A percentile compares a stretch with the other conserved stretches of the same genome.
These are phyloP conservation scores for Brachionus koreanus DNA, from an alignment of 1,140 invertebrate genomes.

Conservation along the genomic window DNA sequence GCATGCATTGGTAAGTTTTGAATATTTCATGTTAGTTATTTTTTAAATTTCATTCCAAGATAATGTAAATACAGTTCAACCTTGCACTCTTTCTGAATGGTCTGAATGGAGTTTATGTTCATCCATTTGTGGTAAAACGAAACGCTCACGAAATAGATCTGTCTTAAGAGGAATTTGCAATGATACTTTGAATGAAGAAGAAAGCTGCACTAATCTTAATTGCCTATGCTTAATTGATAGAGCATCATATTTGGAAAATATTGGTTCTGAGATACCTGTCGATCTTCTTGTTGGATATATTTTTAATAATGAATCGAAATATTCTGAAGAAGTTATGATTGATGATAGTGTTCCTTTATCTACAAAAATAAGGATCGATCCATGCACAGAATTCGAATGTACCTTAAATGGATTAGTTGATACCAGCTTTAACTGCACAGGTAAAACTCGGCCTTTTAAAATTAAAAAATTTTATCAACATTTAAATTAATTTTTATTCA, in stretches of 20 bases:
- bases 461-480: neutral
- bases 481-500: neutral
- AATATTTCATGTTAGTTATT: neutral
- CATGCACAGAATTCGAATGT: conserved; percentile 22
- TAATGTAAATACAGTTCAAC: neutral
- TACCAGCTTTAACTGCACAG: neutral
- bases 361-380: neutral
- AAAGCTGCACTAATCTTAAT: neutral
- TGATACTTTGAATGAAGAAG: neutral
- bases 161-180: neutral
- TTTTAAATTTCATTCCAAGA: neutral
- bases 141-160: neutral
- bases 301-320: neutral
- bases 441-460: neutral
- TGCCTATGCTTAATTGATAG: neutral
- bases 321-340: neutral
- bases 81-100: neutral
- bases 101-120: neutral
- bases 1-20: neutral
- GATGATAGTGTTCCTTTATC: neutral
- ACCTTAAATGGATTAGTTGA: neutral
- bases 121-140: neutral
- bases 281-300: conserved; percentile 11
- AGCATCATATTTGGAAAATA: neutral
- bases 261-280: neutral